phyloP scores from a whole-genome alignment of 1,140 invertebrate species.

The Bombus polaris region DNA sequence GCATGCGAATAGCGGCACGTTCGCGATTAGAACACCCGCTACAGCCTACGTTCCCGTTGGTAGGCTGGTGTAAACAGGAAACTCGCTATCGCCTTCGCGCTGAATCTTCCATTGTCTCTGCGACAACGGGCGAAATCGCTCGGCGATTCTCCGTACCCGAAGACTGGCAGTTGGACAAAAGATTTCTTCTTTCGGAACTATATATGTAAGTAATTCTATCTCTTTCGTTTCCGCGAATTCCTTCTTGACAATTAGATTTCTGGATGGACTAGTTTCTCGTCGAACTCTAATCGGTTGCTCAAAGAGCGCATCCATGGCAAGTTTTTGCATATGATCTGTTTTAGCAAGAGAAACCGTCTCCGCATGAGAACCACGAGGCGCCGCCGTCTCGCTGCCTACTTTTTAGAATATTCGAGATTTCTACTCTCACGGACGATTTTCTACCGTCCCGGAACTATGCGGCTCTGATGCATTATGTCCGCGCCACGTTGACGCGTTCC shows the following conservation, averaged over 20 bases:
- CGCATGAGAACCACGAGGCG: neutral
- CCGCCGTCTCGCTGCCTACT: neutral
- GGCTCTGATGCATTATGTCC: neutral
- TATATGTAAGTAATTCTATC: neutral
- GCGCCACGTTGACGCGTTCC: slow-evolving; percentile 2
- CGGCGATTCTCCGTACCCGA: neutral
- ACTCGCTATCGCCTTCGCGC: slow-evolving; percentile 3
- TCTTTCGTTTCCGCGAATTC: neutral
- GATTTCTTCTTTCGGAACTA: neutral
- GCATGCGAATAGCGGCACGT: slow-evolving; percentile 42
- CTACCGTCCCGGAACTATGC: neutral
- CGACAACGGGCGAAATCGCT: neutral
- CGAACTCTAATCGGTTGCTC: neutral
- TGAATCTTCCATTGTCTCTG: neutral
- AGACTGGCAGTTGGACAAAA: neutral
- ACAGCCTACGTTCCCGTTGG: slow-evolving; percentile 5
- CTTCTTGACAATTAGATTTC: neutral
- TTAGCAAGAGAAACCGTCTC: neutral
- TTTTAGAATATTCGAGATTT: slow-evolving; percentile 16
- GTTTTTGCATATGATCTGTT: neutral
- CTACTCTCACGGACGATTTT: slow-evolving; percentile 53
- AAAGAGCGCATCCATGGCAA: neutral
- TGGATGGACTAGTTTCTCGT: neutral
- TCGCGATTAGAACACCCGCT: slow-evolving; percentile 31
- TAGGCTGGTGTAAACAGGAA: slow-evolving; percentile 35